A percentile compares a stretch with the other conserved stretches of the same genome.
phyloP scores from a whole-genome alignment of 1,140 invertebrate species.

The Drosophila suzukii region DNA sequence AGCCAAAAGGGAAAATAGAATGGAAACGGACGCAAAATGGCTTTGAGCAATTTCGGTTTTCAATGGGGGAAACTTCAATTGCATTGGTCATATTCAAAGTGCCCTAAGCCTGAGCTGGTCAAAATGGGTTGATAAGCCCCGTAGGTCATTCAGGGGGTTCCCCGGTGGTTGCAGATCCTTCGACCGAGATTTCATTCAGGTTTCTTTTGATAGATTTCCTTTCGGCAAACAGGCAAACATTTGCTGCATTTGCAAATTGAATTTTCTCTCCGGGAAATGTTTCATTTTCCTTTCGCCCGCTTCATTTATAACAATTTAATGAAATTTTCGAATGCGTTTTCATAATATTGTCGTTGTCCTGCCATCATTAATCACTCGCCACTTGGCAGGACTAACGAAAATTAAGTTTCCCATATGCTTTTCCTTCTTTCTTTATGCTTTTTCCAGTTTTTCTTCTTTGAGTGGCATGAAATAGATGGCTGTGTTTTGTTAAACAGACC shows the following conservation, averaged over 20 bases:
- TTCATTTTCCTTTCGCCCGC: slow-evolving; percentile 32
- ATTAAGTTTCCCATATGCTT: slow-evolving; percentile 66
- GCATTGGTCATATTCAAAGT: slow-evolving; percentile 75
- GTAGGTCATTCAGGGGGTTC: slow-evolving; percentile 28
- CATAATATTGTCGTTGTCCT: slow-evolving; percentile 59
- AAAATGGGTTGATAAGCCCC: slow-evolving; percentile 46
- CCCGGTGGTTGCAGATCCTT: slow-evolving; percentile 46
- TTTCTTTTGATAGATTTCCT: slow-evolving; percentile 68
- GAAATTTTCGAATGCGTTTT: slow-evolving; percentile 82
- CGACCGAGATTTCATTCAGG: slow-evolving; percentile 60
- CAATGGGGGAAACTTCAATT: slow-evolving; percentile 47
- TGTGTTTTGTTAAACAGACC: not conserved
- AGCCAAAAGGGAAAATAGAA: slow-evolving; percentile 20
- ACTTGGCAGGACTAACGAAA: slow-evolving; percentile 72
- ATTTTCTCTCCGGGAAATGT: slow-evolving; percentile 57
- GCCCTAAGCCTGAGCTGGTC: slow-evolving; percentile 51
- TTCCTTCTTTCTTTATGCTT: slow-evolving; percentile 3
- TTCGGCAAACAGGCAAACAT: slow-evolving; percentile 4
- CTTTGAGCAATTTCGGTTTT: slow-evolving; percentile 46
- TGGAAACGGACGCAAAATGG: slow-evolving; percentile 29
- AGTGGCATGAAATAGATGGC: slow-evolving; percentile 1
- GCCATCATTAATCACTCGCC: slow-evolving; percentile 66
- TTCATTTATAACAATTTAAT: slow-evolving; percentile 83
- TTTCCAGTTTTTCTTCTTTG: not conserved
- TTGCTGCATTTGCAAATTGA: slow-evolving; percentile 77